Percentiles rank a stretch among this genome's conserved stretches.
These are phyloP conservation scores for Lycorma delicatula DNA, from an alignment of 1,140 invertebrate genomes.

Conservation along the genomic window DNA sequence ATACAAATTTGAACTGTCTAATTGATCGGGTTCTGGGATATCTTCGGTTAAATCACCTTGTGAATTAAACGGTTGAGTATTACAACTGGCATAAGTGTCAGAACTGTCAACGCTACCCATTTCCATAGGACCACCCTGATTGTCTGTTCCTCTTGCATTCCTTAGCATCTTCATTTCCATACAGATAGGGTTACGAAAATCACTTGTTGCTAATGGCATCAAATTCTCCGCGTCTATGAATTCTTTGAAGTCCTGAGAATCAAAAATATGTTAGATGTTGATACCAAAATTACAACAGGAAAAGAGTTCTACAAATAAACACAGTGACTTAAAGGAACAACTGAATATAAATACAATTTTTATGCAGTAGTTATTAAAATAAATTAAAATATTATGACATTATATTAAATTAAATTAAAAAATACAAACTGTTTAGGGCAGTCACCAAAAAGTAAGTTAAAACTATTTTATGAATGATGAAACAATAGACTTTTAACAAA, in stretches of 20 bases:
- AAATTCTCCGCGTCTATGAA: conserved; percentile 78
- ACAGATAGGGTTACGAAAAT: conserved; percentile 66
- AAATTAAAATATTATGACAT: too few relatives aligned
- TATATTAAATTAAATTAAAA: too few relatives aligned
- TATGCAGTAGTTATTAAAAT: too few relatives aligned
- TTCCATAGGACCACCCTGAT: conserved; percentile 43
- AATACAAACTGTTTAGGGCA: too few relatives aligned
- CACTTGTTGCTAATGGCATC: conserved; percentile 71
- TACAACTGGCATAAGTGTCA: conserved; percentile 91
- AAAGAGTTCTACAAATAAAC: background rate
- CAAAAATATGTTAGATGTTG: conserved; percentile 13
- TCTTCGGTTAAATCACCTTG: conserved; percentile 57
- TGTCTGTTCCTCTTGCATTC: conserved; percentile 33
- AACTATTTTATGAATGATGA: too few relatives aligned
- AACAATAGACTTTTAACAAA: too few relatives aligned
- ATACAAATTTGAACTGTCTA: conserved; percentile 72
- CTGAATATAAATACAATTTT: too few relatives aligned
- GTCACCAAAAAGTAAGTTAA: too few relatives aligned
- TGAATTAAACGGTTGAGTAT: conserved; percentile 86
- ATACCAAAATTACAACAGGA: background rate
- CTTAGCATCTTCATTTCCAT: conserved; percentile 64
- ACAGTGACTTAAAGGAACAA: too few relatives aligned
- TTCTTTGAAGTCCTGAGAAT: conserved; percentile 72
- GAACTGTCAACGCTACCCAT: conserved; percentile 71
- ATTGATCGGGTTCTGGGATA: conserved; percentile 11